These are phyloP conservation scores for Noctua fimbriata DNA, from an alignment of 2,888 invertebrate species.

Conservation along the genomic window DNA sequence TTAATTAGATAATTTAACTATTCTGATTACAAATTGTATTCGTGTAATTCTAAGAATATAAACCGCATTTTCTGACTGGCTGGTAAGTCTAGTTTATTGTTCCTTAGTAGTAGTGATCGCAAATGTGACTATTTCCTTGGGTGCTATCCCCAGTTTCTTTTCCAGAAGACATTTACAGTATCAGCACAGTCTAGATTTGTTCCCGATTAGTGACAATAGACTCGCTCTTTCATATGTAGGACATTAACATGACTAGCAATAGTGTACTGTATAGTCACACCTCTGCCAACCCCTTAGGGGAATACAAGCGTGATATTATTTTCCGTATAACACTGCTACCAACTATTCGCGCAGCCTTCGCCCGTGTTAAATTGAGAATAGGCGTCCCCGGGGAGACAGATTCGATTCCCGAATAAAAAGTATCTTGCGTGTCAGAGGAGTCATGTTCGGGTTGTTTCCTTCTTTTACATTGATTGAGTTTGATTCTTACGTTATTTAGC, in stretches of 20 bases:
- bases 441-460: constrained; percentile 31
- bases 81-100: too few species aligned
- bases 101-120: not conserved
- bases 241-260: not conserved
- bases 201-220: not conserved
- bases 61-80: too few species aligned
- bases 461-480: constrained; percentile 40
- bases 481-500: not conserved
- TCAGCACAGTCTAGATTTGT: not conserved
- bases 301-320: constrained; percentile 16
- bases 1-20: not conserved
- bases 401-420: constrained; percentile 63
- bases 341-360: constrained; percentile 28
- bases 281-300: constrained; percentile 1
- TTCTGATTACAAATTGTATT: not conserved
- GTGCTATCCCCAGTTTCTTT: not conserved
- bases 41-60: not conserved
- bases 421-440: constrained; percentile 27
- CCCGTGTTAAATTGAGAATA: constrained; percentile 61
- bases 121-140: not conserved
- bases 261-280: not conserved
- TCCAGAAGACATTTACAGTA: not conserved
- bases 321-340: constrained; percentile 26
- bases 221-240: not conserved
- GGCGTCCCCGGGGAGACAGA: constrained; percentile 48